A percentile compares a stretch with the other conserved stretches of the same genome.
These are phyloP conservation scores for Phalloptychus januarius DNA, from an alignment of 2,797 vertebrate genomes.

Conservation along the genomic window DNA sequence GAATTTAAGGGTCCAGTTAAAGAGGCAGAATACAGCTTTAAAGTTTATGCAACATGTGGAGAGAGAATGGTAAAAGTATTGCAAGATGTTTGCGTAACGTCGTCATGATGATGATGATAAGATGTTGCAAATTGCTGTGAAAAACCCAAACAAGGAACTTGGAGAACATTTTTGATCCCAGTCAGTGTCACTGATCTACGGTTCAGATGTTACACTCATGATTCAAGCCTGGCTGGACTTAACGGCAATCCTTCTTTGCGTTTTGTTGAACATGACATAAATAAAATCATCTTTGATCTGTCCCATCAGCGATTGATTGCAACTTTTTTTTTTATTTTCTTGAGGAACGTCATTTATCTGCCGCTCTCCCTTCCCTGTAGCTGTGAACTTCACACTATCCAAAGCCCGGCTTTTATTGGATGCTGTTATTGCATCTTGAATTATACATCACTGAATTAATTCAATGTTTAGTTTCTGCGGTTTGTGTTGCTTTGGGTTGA, in stretches of 20 bases:
- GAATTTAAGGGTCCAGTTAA: background rate
- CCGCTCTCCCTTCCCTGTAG: no score
- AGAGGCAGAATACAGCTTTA: background rate
- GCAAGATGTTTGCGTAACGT: background rate
- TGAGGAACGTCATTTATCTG: background rate
- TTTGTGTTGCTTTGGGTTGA: background rate
- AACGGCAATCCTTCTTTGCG: no score
- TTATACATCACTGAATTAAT: background rate
- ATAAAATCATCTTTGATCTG: background rate
- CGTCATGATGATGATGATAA: background rate
- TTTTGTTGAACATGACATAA: background rate
- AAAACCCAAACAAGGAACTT: background rate
- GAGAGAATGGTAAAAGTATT: background rate
- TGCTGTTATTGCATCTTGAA: background rate
- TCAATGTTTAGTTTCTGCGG: background rate
- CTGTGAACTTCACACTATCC: background rate
- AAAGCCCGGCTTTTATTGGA: background rate
- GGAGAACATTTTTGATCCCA: slow-evolving; percentile 2
- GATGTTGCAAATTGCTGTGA: background rate
- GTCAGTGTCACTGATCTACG: slow-evolving; percentile 1
- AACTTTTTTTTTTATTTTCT: background rate
- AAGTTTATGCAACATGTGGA: slow-evolving; percentile 11
- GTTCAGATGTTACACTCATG: background rate
- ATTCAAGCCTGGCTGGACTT: background rate
- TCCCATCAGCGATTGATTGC: no score